Base-by-base conservation (phyloP, 2,113 vertebrate genomes). In the Cyprinus carpio region DNA sequence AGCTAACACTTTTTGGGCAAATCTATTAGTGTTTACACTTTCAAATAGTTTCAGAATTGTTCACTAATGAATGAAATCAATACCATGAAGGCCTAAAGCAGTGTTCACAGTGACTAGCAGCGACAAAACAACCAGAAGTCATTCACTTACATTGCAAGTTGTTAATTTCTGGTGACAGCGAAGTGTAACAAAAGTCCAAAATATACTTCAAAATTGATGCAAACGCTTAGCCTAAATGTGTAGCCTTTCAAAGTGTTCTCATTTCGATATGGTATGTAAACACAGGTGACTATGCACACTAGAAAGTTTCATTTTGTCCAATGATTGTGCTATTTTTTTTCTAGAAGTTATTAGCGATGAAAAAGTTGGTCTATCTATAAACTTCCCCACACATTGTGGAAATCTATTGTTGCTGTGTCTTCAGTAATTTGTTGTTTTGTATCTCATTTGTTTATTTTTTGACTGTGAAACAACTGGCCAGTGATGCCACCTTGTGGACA, bases 121-220 rank as follows among this genome's bases (percentile, higher is more conserved):
- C 4, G 13, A 31, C n/a, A 65, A 65, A 27, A 27, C 62, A 60
- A 60, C 10, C 5, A 25, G 11, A 27, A 62, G 1, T 25, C 15
- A 9, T 67, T 67, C 15, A 34, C 18, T 67, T 67, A 16, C 6
- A 31, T 31, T 31, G 13, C 2, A 67, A 31, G 1, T 65, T 65
- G 27, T 16, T 2, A 2, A 37, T 71, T 37, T 34, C 31, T 71
- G 31, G 16, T 31, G 16, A 69, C 6, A 69, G 18, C 31, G 0
- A 69, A 16, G 29, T 69, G 16, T 7, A 69, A 71, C 67, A 23
- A 11, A 71, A 71, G 9, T 0, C 31, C 62, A 29, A 65, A 29
- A 65, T 64, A 64, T 46, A 46, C 76, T 83, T 88, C 82, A 83
- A 85, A 85, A 65, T 46, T n/a, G 15, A 8, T n/a, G 56, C 23